A percentile compares a stretch with the other conserved stretches of the same genome.
Evolutionary conservation across 2,113 vertebrate species (phyloP).

Genomic region (Cyrtonyx montezumae): DNA sequence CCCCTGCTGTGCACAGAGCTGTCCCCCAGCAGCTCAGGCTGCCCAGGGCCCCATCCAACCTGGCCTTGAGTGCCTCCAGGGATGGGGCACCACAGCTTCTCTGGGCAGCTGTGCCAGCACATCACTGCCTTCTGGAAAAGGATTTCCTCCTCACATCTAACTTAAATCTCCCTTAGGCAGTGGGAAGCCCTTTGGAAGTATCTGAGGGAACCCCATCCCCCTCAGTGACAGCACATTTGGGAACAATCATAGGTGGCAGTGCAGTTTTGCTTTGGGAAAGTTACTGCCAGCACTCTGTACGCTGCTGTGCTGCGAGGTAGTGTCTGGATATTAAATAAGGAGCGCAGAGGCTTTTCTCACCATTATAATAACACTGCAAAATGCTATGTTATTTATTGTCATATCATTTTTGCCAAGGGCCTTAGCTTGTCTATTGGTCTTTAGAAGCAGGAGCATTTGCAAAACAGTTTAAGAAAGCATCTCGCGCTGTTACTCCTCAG

Average conservation of each 20-base stretch:
- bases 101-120: not conserved
- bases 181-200: not conserved
- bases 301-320: not conserved
- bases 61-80: not conserved
- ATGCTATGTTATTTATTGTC: slow-evolving; percentile 49
- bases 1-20: not conserved
- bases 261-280: not conserved
- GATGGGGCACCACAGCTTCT: not conserved
- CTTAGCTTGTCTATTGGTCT: slow-evolving; percentile 12
- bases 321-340: slow-evolving; percentile 42
- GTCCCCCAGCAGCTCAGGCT: not conserved
- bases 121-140: not conserved
- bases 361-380: slow-evolving; percentile 21
- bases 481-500: not conserved
- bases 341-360: not conserved
- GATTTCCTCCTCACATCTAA: not conserved
- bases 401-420: slow-evolving; percentile 40
- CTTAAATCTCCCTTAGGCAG: not conserved
- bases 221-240: not conserved
- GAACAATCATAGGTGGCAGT: not conserved
- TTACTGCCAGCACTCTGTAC: not conserved
- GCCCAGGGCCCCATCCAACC: not conserved
- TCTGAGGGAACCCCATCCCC: not conserved
- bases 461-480: slow-evolving; percentile 17
- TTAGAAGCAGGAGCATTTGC: slow-evolving; percentile 39